phyloP scores from a whole-genome alignment of 2,797 vertebrate genomes.

The Tiaroga cobitis region DNA sequence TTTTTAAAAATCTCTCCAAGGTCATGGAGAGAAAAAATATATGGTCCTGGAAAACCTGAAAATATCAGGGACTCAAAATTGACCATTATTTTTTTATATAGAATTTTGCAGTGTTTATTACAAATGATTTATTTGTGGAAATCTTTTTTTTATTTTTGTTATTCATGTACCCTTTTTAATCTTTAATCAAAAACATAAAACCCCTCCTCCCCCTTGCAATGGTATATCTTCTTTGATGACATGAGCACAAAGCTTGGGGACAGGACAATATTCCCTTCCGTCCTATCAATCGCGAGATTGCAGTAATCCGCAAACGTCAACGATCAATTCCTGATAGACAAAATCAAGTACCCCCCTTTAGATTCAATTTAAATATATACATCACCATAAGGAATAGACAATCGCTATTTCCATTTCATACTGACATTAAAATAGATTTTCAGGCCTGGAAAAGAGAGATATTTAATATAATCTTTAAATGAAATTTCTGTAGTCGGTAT shows the following conservation, averaged over 20 bases:
- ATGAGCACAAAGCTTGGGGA: not conserved
- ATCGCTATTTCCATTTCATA: not conserved
- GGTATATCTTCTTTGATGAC: too few species aligned
- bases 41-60: not conserved
- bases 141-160: not conserved
- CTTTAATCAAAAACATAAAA: not conserved
- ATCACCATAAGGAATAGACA: not conserved
- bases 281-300: not conserved
- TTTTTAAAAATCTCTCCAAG: not conserved
- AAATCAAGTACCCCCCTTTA: not conserved
- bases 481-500: not conserved
- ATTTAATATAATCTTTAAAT: not conserved
- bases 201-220: too few species aligned
- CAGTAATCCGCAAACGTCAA: not conserved
- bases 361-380: not conserved
- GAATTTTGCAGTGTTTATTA: not conserved
- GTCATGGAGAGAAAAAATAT: not conserved
- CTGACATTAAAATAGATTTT: too few species aligned
- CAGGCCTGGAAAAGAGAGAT: not conserved
- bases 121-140: not conserved
- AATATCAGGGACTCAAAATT: not conserved
- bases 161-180: not conserved
- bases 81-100: too few species aligned
- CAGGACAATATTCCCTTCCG: not conserved
- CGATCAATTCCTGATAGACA: not conserved